Evolutionary conservation across 2,888 invertebrate species (phyloP).

Genomic region (Protonemura montana): DNA sequence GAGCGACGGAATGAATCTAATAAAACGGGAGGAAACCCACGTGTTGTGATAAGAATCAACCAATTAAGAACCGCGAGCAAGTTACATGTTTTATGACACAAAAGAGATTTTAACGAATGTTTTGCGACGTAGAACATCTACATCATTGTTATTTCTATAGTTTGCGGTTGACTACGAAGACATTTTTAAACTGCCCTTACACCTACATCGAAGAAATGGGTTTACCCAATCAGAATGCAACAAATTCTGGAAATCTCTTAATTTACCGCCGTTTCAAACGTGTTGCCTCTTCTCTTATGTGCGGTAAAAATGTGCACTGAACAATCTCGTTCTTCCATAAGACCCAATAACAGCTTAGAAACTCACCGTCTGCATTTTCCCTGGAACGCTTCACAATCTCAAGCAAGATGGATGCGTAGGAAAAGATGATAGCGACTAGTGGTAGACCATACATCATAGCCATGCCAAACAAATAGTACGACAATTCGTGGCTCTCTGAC

Average conservation of each 20-base stretch:
- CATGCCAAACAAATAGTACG: constrained; percentile 85
- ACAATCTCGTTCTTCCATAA: too few relatives aligned
- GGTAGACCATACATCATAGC: constrained; percentile 88
- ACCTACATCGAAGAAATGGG: constrained; percentile 4
- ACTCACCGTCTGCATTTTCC: constrained; percentile 66
- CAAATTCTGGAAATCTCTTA: too few relatives aligned
- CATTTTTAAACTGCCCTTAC: not conserved
- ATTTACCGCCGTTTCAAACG: too few relatives aligned
- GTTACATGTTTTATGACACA: too few relatives aligned
- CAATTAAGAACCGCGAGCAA: not conserved
- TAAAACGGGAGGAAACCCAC: not conserved
- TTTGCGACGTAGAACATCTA: not conserved
- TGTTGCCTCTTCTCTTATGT: too few relatives aligned
- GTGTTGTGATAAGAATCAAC: not conserved
- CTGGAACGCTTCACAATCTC: constrained; percentile 81
- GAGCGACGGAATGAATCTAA: constrained; percentile 69
- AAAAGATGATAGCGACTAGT: constrained; percentile 82
- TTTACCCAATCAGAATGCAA: too few relatives aligned
- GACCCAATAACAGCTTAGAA: constrained; percentile 49
- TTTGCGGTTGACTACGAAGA: too few relatives aligned
- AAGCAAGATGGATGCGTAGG: constrained; percentile 85
- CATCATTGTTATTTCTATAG: not conserved
- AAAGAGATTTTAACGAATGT: not conserved
- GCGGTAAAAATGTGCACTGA: too few relatives aligned
- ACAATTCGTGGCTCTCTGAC: constrained; percentile 73